These are phyloP conservation scores for Pheosia gnoma DNA, from an alignment of 2,888 invertebrate species.

Conservation along the genomic window DNA sequence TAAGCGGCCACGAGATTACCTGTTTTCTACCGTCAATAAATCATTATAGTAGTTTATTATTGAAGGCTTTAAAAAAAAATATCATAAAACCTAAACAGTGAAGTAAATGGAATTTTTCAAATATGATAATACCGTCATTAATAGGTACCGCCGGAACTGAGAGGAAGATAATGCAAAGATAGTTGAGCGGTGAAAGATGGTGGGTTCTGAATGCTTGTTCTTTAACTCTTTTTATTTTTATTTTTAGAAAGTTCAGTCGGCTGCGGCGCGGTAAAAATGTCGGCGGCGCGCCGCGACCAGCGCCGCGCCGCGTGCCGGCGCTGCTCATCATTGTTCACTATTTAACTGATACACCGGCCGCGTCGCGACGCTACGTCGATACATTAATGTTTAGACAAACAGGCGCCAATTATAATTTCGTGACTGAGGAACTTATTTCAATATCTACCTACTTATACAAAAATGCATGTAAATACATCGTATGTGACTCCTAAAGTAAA, in stretches of 20 bases:
- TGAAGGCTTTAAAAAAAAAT: slow-evolving; percentile 4
- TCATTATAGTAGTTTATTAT: slow-evolving; percentile 5
- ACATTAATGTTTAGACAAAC: slow-evolving; percentile 16
- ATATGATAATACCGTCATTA: slow-evolving; percentile 39
- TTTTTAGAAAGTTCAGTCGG: slow-evolving; percentile 83
- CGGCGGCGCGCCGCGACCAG: slow-evolving; percentile 55
- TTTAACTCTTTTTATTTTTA: slow-evolving; percentile 76
- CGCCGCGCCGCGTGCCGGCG: slow-evolving; percentile 55
- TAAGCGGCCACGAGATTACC: slow-evolving; percentile 44
- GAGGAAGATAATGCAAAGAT: slow-evolving; percentile 57
- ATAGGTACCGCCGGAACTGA: slow-evolving; percentile 46
- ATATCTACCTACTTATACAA: slow-evolving; percentile 51
- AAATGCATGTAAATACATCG: slow-evolving; percentile 56
- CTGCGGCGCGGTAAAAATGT: slow-evolving; percentile 78
- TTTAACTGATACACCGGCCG: slow-evolving; percentile 59
- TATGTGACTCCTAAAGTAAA: slow-evolving; percentile 56
- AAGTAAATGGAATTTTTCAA: slow-evolving; percentile 39
- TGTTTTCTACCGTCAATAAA: slow-evolving; percentile 37
- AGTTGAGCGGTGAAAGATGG: slow-evolving; percentile 80
- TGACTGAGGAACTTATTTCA: slow-evolving; percentile 8
- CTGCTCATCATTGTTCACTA: slow-evolving; percentile 69
- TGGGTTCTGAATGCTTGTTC: slow-evolving; percentile 75
- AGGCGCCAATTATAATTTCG: neutral
- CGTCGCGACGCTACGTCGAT: slow-evolving; percentile 34
- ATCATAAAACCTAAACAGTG: slow-evolving; percentile 36